Percentiles rank a stretch among this genome's conserved stretches.
Conservation (phyloP, 2,113 vertebrate species). For the Psettodes erumei region DNA sequence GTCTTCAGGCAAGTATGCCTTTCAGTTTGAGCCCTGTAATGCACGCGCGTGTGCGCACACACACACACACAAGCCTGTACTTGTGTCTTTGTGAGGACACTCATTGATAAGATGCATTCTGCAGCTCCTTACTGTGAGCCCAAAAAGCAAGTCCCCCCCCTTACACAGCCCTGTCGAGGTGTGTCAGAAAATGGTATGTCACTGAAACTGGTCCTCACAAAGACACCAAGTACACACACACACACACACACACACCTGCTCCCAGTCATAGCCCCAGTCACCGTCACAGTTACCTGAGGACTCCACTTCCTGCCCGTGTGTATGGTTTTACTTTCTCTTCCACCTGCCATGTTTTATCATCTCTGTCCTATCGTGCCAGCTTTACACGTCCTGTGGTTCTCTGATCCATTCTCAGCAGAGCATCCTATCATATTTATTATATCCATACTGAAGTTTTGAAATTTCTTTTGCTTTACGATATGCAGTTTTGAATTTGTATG, state of each 20-base stretch:
- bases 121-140: no score
- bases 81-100: no score
- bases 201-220: no score
- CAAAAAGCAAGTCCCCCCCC: no score
- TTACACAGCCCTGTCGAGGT: no score
- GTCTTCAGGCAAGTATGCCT: conserved; percentile 61
- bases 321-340: conserved; percentile 6
- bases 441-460: no score
- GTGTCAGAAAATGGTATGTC: no score
- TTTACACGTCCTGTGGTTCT: not conserved
- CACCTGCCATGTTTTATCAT: not conserved
- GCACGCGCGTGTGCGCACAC: not conserved
- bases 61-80: conserved; percentile 27
- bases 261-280: conserved; percentile 1
- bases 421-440: no score
- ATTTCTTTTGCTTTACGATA: not conserved
- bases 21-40: conserved; percentile 26
- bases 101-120: no score
- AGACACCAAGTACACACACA: no score
- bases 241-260: not conserved
- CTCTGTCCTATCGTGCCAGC: not conserved
- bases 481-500: not conserved
- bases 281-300: conserved; percentile 24
- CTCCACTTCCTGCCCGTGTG: not conserved
- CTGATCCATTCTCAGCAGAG: not conserved